Evolutionary conservation across 2,797 vertebrate genomes (phyloP).

Genomic region (Todus mexicanus): DNA sequence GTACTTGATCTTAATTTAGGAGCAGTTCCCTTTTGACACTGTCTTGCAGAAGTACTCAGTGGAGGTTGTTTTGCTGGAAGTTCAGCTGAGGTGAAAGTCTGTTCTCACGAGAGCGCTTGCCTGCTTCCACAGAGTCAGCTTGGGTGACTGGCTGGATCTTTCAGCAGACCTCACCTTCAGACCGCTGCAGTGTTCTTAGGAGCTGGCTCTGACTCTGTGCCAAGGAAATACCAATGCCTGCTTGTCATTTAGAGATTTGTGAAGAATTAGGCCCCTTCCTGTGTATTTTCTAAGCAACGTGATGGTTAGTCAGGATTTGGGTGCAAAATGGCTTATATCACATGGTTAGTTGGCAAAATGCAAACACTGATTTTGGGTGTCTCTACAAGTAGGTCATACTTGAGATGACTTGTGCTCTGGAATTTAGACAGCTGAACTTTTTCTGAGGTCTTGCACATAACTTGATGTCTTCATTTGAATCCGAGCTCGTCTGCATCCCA

Average conservation of each 20-base stretch:
- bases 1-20: not conserved
- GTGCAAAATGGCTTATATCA: not conserved
- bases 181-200: not conserved
- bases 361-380: not conserved
- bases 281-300: not conserved
- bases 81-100: slow-evolving; percentile 31
- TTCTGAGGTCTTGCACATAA: not conserved
- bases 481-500: not conserved
- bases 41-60: not conserved
- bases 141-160: not conserved
- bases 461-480: not conserved
- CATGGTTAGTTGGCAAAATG: not conserved
- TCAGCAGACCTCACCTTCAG: not conserved
- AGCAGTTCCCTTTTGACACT: not conserved
- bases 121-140: not conserved
- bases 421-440: not conserved
- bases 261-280: not conserved
- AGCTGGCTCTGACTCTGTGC: not conserved
- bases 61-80: not conserved
- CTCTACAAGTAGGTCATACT: not conserved
- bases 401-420: not conserved
- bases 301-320: not conserved
- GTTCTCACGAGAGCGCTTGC: not conserved
- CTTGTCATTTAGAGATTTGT: not conserved
- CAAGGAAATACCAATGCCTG: not conserved